phyloP scores from a whole-genome alignment of 2,797 vertebrate genomes.

The Sciurus vulgaris region DNA sequence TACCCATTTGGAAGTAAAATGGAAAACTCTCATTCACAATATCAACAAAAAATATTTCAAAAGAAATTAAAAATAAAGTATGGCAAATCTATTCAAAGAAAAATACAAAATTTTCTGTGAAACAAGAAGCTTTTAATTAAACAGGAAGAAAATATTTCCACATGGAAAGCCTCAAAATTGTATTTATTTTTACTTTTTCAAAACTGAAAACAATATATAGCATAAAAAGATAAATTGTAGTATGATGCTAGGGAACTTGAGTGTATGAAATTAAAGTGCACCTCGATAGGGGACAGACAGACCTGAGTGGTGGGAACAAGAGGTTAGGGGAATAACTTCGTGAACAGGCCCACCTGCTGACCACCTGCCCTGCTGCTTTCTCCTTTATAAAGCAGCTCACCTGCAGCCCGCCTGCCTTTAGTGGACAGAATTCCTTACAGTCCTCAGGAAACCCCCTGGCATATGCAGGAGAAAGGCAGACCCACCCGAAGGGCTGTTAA shows the following conservation, averaged over 20 bases:
- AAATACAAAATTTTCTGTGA: too few relatives aligned
- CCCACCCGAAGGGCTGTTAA: too few relatives aligned
- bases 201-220: not conserved
- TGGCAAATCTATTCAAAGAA: not conserved
- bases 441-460: too few relatives aligned
- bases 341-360: too few relatives aligned
- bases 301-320: too few relatives aligned
- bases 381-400: too few relatives aligned
- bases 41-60: not conserved
- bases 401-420: too few relatives aligned
- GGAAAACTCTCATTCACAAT: not conserved
- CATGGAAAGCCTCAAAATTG: not conserved
- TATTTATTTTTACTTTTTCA: conserved; percentile 24
- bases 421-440: too few relatives aligned
- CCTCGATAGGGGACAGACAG: not conserved
- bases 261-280: not conserved
- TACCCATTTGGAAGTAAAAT: not conserved
- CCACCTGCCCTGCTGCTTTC: too few relatives aligned
- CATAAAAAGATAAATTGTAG: not conserved
- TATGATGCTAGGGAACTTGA: not conserved
- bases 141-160: not conserved
- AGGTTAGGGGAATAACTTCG: too few relatives aligned
- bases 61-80: not conserved
- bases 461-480: too few relatives aligned
- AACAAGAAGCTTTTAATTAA: not conserved